Conservation (phyloP, 2,888 invertebrate species). For the Dasypogon diadema region DNA sequence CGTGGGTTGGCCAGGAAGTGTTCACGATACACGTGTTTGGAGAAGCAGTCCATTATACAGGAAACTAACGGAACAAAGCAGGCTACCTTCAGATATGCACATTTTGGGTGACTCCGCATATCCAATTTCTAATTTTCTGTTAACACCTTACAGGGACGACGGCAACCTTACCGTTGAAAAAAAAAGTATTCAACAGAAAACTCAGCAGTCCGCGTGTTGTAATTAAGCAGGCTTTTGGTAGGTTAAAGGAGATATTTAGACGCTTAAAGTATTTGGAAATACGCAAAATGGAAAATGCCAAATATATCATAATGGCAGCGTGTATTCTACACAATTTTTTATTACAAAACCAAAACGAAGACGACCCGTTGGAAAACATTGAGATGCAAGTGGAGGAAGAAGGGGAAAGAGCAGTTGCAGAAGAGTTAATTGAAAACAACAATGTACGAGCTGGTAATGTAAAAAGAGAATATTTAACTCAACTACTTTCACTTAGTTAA, state of each 20-base stretch:
- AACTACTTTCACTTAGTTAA: background rate
- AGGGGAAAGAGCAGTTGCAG: background rate
- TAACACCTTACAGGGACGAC: background rate
- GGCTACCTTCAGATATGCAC: background rate
- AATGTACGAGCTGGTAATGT: background rate
- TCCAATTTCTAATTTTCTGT: background rate
- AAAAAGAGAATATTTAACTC: background rate
- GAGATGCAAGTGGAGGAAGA: background rate
- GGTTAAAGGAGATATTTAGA: background rate
- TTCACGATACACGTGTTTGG: background rate
- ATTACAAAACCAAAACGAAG: background rate
- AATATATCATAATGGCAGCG: background rate
- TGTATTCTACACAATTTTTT: background rate
- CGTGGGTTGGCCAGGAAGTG: background rate
- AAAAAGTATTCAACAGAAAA: background rate
- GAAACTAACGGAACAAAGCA: background rate
- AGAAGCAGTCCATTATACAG: background rate
- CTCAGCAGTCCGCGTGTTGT: background rate
- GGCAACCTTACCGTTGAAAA: rapidly evolving
- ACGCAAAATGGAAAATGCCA: background rate
- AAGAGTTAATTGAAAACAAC: background rate
- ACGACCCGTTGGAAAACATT: background rate
- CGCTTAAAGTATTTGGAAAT: background rate
- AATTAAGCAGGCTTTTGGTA: background rate
- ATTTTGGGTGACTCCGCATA: background rate